Evolutionary conservation across 1,140 invertebrate genomes (phyloP).

Genomic region (Cydia fagiglandana): DNA sequence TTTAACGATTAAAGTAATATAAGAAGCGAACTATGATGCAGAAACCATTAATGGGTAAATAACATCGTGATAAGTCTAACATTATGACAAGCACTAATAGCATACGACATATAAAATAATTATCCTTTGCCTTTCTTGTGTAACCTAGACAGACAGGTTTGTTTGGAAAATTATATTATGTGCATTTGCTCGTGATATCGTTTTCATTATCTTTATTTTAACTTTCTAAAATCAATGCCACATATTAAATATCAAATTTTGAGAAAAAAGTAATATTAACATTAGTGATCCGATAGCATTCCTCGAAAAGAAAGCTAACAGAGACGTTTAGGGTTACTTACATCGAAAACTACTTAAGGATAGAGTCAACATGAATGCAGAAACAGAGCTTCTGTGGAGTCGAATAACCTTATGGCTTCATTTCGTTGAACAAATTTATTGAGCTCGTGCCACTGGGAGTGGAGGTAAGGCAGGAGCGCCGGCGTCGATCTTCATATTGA

Average conservation of each 20-base stretch:
- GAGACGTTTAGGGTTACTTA: slow-evolving; percentile 62
- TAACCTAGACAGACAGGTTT: not conserved
- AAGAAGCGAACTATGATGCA: not conserved
- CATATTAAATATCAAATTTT: slow-evolving; percentile 18
- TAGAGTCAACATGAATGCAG: slow-evolving; percentile 65
- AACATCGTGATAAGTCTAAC: not conserved
- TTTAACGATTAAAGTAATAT: not conserved
- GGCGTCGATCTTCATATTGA: slow-evolving; percentile 34
- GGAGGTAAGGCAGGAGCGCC: slow-evolving; percentile 48
- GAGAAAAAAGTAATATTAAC: slow-evolving; percentile 29
- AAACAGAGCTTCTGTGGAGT: slow-evolving; percentile 59
- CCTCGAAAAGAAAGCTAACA: slow-evolving; percentile 55
- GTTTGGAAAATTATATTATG: not conserved
- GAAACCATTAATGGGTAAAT: not conserved
- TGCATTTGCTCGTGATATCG: not conserved
- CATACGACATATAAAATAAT: not conserved
- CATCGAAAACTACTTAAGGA: slow-evolving; percentile 63
- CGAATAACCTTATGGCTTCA: slow-evolving; percentile 70
- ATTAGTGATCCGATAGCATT: slow-evolving; percentile 47
- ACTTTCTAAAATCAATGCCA: slow-evolving; percentile 31
- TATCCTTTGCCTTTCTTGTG: not conserved
- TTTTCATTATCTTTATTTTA: not conserved
- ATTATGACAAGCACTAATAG: not conserved
- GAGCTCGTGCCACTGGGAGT: slow-evolving; percentile 62
- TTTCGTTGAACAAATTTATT: slow-evolving; percentile 76